These are phyloP conservation scores for Aphyosemion australe DNA, from an alignment of 2,113 vertebrate genomes.

Conservation along the genomic window DNA sequence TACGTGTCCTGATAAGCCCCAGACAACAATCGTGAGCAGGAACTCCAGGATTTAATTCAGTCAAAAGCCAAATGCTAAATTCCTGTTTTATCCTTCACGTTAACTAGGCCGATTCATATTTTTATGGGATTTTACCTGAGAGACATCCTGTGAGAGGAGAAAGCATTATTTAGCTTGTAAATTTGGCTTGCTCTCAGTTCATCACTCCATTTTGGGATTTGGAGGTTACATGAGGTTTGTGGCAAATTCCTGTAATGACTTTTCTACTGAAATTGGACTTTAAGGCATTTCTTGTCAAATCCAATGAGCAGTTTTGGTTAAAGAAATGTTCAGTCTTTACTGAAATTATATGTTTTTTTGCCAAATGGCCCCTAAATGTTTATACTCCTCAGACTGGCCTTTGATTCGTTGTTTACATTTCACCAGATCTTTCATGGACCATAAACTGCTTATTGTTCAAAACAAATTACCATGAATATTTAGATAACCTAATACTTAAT, in stretches of 20 bases:
- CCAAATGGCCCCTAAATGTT: slow-evolving; percentile 17
- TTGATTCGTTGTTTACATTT: no score
- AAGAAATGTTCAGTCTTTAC: slow-evolving; percentile 2
- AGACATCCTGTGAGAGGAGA: slow-evolving; percentile 18
- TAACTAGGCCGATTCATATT: slow-evolving; percentile 24
- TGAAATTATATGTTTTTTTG: background rate
- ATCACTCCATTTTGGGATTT: slow-evolving; percentile 4
- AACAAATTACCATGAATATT: background rate
- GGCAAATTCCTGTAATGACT: background rate
- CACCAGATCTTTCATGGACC: no score
- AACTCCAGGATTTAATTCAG: background rate
- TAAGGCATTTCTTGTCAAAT: background rate
- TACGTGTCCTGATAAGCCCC: slow-evolving; percentile 4
- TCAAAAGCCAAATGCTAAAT: slow-evolving; percentile 5
- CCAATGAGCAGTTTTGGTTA: slow-evolving; percentile 3
- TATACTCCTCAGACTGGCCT: background rate
- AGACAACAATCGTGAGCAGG: background rate
- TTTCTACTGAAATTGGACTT: background rate
- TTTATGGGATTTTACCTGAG: slow-evolving; percentile 36
- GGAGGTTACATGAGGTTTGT: slow-evolving; percentile 1
- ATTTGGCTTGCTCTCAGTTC: slow-evolving; percentile 8
- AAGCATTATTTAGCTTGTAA: slow-evolving; percentile 20
- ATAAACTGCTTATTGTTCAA: no score
- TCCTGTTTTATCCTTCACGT: slow-evolving; percentile 8
- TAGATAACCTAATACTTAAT: slow-evolving; percentile 45